These are phyloP conservation scores for Ephialtes manifestator DNA, from an alignment of 2,888 invertebrate genomes.

Conservation along the genomic window DNA sequence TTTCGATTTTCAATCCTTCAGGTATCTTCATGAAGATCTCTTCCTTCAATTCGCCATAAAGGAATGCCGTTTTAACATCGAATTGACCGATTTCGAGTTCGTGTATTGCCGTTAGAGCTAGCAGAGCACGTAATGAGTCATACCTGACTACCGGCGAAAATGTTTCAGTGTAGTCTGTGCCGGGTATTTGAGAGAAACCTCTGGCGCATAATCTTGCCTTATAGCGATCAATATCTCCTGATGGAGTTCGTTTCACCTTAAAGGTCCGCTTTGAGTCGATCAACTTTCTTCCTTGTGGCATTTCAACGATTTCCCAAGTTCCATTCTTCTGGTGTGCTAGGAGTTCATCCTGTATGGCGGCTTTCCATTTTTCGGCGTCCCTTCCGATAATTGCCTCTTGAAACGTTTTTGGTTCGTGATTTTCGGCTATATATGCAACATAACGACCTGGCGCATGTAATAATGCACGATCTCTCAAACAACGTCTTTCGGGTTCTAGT, in stretches of 20 bases:
- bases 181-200: not conserved
- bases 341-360: not conserved
- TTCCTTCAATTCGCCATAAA: not conserved
- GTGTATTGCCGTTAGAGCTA: not conserved
- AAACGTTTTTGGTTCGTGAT: not conserved
- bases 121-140: not conserved
- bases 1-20: not conserved
- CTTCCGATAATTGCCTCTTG: not conserved
- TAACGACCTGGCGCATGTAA: too few relatives aligned
- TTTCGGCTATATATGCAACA: not conserved
- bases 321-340: not conserved
- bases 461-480: too few relatives aligned
- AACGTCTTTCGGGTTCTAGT: too few relatives aligned
- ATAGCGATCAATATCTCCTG: not conserved
- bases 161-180: not conserved
- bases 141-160: not conserved
- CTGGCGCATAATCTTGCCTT: not conserved
- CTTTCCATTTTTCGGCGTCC: not conserved
- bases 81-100: not conserved
- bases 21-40: not conserved
- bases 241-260: not conserved
- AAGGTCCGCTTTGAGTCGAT: not conserved
- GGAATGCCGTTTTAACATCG: not conserved
- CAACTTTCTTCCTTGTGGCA: not conserved
- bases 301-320: not conserved